Conservation (phyloP, 2,888 invertebrate genomes). For the Pristionchus entomophagus region DNA sequence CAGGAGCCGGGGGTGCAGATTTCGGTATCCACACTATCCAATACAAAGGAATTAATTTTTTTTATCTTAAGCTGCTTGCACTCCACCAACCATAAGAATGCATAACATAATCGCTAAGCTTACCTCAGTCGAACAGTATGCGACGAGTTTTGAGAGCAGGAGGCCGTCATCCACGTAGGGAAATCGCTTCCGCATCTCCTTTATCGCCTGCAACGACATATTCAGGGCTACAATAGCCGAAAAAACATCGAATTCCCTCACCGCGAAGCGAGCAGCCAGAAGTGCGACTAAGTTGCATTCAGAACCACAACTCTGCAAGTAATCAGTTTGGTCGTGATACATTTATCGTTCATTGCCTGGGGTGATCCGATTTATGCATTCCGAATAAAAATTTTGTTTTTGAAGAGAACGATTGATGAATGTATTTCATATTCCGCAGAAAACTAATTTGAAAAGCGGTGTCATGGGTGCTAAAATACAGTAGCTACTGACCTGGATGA, state of each 20-base stretch:
- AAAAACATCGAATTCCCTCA: conserved; percentile 75
- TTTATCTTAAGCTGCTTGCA: too few species aligned
- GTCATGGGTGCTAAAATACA: neutral
- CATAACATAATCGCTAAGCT: neutral
- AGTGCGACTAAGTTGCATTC: conserved; percentile 95
- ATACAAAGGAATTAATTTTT: too few species aligned
- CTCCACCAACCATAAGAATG: too few species aligned
- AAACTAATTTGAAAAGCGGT: neutral
- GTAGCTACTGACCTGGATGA: conserved; percentile 85
- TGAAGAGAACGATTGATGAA: too few species aligned
- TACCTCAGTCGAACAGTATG: conserved; percentile 96
- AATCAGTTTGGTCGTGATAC: too few species aligned
- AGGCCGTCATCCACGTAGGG: conserved; percentile 90
- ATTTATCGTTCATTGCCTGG: too few species aligned
- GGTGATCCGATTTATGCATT: too few species aligned
- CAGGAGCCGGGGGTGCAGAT: neutral
- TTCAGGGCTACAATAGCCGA: too few species aligned
- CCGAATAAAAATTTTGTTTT: too few species aligned
- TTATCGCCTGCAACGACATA: conserved; percentile 81
- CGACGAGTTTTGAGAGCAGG: conserved; percentile 92
- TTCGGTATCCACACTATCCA: too few species aligned
- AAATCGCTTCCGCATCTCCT: conserved; percentile 81
- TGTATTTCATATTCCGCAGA: too few species aligned
- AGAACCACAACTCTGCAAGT: conserved; percentile 88
- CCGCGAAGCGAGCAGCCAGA: conserved; percentile 91